phyloP scores from a whole-genome alignment of 92 coral and sea anemone genomes.

The Chrysogorgia sp. region DNA sequence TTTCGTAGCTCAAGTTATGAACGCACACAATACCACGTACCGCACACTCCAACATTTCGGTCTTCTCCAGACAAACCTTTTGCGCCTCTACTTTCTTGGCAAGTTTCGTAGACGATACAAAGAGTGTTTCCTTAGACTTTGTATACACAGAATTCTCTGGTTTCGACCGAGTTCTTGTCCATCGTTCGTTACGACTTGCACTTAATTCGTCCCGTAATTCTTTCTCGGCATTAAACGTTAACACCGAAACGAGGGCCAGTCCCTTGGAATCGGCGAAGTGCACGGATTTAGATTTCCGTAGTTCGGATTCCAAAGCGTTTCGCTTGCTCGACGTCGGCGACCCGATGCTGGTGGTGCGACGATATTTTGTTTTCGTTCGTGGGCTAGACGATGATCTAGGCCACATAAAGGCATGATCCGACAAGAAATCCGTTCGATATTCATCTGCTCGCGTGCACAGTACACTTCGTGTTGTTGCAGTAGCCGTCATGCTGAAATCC shows the following conservation, averaged over 20 bases:
- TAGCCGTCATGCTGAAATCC: too few relatives aligned
- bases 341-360: conserved; percentile 31
- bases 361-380: neutral
- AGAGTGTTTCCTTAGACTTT: neutral
- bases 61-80: conserved; percentile 34
- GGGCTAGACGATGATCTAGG: neutral
- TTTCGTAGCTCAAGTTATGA: conserved; percentile 21
- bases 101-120: neutral
- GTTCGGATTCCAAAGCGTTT: conserved; percentile 1
- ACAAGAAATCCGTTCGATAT: neutral
- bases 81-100: conserved; percentile 6
- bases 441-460: conserved; percentile 13
- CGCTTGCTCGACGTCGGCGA: conserved; percentile 1
- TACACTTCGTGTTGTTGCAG: too few relatives aligned
- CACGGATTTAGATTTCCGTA: conserved; percentile 35
- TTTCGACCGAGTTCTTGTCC: neutral
- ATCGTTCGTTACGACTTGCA: neutral
- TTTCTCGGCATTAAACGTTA: conserved; percentile 19
- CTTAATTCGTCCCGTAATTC: conserved; percentile 13
- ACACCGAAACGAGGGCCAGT: conserved; percentile 37
- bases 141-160: neutral
- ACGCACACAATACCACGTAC: conserved; percentile 30
- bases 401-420: neutral
- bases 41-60: conserved; percentile 1
- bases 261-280: conserved; percentile 44